Base-by-base conservation (phyloP, 2,888 invertebrate species). In the Acleris laterana region DNA sequence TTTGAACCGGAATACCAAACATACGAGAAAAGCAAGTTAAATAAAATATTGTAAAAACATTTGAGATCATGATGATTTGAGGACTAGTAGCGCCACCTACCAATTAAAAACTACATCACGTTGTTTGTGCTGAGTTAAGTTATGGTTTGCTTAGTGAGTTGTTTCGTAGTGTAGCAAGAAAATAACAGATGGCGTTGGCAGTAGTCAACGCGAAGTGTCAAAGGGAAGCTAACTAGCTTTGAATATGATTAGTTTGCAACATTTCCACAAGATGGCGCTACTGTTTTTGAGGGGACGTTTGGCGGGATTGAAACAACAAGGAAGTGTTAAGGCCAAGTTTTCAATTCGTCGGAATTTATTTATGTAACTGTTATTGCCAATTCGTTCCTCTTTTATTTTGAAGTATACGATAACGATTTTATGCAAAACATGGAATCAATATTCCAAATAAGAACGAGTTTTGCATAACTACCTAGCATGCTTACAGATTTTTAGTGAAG, bases 131-230 rank as follows among this genome's bases (percentile, higher is more conserved):
- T 38, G 38, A 32, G 9, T 32, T 7, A 32, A 32, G 32, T 32
- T 32, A 32, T 32, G 32, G 32, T 38, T 38, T 38, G 3, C 13
- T 6, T 38, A 38, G 4, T 38, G 17, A 61, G 17, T 22, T 56
- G 11, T n/a, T 1, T 55, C 1, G 0, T 56, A 46, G 55, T 65
- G 60, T 13, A 32, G 17, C 13, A 17, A 44, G 7, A 17, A 22
- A 49, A n/a, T 17, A 1, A 53, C 17, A 65, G 65, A 50, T 65
- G 65, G 65, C 65, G 60, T 11, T 65, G 44, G 28, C 20, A 46
- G 44, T 28, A 0, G 28, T 16, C 0, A 16, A 13, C n/a, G 3
- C 6, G 19, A 17, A 5, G 25, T n/a, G n/a, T 22, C 3, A 42
- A 22, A 3, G 28, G 50, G 1, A n/a, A 42, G 50, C 42, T n/a